Evolutionary conservation across 2,888 invertebrate species (phyloP).

Genomic region (Oscheius sp.): DNA sequence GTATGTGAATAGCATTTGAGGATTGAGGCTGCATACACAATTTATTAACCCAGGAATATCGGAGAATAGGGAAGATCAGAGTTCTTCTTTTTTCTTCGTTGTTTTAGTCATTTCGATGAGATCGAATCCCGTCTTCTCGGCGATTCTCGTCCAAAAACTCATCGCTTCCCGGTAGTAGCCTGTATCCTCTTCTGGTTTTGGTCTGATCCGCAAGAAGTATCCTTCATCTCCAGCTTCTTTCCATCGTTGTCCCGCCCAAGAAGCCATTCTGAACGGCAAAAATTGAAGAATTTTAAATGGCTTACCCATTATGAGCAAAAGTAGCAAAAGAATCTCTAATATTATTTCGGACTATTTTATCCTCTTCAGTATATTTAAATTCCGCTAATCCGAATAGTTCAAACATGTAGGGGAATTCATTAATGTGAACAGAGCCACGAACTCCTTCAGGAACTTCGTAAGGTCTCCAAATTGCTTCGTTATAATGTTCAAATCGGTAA

Average conservation of each 20-base stretch:
- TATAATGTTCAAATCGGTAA: conserved; percentile 34
- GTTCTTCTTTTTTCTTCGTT: neutral
- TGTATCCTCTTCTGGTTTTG: neutral
- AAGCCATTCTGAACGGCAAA: neutral
- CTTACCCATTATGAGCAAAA: conserved; percentile 14
- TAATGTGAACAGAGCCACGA: conserved; percentile 6
- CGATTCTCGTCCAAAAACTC: neutral
- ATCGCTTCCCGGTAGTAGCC: neutral
- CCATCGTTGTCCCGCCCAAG: conserved; percentile 3
- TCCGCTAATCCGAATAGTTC: neutral
- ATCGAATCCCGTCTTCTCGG: conserved; percentile 4
- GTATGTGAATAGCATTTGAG: neutral
- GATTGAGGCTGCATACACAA: neutral
- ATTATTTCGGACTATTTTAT: neutral
- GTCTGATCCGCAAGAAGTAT: neutral
- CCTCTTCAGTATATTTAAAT: conserved; percentile 1
- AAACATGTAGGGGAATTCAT: conserved; percentile 25
- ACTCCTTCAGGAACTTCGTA: neutral
- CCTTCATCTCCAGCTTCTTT: neutral
- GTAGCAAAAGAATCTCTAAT: conserved; percentile 1
- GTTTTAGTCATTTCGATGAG: conserved; percentile 4
- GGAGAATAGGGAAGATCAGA: neutral
- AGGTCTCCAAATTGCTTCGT: neutral
- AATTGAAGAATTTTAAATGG: neutral
- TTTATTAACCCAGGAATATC: neutral